Conservation (phyloP, 2,113 vertebrate genomes). For the Pseudopipra pipra region DNA sequence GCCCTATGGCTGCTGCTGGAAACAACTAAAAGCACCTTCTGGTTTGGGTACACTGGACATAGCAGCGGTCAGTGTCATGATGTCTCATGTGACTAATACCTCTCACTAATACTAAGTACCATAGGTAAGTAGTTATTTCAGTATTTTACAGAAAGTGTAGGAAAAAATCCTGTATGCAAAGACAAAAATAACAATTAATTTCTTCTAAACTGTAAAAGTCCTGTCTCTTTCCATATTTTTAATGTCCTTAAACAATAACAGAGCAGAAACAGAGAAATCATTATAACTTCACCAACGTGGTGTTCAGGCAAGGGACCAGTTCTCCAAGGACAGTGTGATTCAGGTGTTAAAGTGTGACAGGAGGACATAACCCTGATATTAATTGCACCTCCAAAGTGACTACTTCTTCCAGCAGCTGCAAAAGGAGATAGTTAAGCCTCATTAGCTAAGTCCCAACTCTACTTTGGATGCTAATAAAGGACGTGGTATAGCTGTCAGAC, state of each 20-base stretch:
- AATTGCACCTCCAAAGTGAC: neutral
- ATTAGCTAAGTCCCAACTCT: slow-evolving; percentile 25
- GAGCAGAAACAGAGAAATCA: neutral
- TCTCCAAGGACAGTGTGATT: neutral
- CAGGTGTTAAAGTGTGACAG: slow-evolving; percentile 8
- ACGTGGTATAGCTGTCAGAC: neutral
- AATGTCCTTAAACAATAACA: neutral
- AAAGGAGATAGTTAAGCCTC: slow-evolving; percentile 25
- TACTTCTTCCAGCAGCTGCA: neutral
- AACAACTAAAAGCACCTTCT: neutral
- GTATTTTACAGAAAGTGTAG: neutral
- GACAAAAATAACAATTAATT: neutral
- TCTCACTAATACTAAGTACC: neutral
- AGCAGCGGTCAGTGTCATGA: neutral
- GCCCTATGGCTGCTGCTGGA: neutral
- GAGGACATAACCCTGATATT: neutral
- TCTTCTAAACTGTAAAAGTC: neutral
- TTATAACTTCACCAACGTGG: neutral
- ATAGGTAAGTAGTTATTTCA: neutral
- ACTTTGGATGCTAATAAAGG: slow-evolving; percentile 9
- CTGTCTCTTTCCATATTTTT: neutral
- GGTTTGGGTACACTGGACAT: neutral
- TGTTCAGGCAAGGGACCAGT: neutral
- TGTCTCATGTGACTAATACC: neutral
- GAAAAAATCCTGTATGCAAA: neutral